Evolutionary conservation across 2,888 invertebrate genomes (phyloP).

Genomic region (Nowickia ferox): DNA sequence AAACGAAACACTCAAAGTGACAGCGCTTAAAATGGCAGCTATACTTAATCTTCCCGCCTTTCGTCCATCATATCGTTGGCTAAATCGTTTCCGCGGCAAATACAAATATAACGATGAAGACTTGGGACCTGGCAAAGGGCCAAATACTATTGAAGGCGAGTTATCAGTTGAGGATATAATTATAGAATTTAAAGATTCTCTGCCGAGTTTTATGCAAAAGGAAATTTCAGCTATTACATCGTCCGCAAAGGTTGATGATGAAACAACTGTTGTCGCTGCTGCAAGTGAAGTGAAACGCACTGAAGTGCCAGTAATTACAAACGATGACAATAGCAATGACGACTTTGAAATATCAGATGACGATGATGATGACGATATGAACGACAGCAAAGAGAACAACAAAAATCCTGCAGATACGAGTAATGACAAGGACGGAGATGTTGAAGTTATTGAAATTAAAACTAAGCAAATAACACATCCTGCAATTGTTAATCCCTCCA

Average conservation of each 20-base stretch:
- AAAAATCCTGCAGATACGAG: constrained; percentile 47
- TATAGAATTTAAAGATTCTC: constrained; percentile 79
- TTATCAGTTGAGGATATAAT: constrained; percentile 81
- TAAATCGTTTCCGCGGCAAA: constrained; percentile 80
- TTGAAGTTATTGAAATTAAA: constrained; percentile 55
- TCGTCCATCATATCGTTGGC: constrained; percentile 80
- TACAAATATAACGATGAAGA: constrained; percentile 80
- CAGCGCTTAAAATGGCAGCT: constrained; percentile 80
- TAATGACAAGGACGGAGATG: constrained; percentile 31
- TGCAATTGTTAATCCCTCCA: neutral
- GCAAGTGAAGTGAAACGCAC: constrained; percentile 35
- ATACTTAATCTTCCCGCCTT: constrained; percentile 80
- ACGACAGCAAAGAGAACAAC: constrained; percentile 66
- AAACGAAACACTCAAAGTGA: constrained; percentile 79
- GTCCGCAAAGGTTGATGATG: constrained; percentile 67
- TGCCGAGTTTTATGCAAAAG: constrained; percentile 82
- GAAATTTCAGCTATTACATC: constrained; percentile 78
- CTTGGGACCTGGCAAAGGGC: constrained; percentile 73
- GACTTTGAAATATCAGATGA: constrained; percentile 68
- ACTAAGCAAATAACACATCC: constrained; percentile 35
- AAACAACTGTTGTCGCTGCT: neutral
- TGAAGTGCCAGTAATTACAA: constrained; percentile 45
- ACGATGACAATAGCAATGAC: constrained; percentile 76
- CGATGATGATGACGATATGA: constrained; percentile 62
- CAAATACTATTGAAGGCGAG: constrained; percentile 72